Evolutionary conservation across 2,888 invertebrate genomes (phyloP), one percentile per base, ranked within the genome.

Genomic region (Cosmia trapezina): DNA sequence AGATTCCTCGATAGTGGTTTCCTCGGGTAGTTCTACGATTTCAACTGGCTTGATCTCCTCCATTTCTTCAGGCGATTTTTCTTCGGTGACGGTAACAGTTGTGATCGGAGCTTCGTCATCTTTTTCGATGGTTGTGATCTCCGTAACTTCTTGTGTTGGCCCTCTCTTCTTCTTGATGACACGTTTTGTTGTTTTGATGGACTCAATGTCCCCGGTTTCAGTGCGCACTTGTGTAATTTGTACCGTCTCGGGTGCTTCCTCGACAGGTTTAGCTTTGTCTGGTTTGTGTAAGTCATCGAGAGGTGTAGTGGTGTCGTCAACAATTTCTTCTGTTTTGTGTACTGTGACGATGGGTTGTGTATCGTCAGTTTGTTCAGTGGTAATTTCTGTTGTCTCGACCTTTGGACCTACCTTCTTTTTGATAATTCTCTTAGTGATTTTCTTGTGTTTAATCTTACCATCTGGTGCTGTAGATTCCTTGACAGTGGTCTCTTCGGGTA

Each of bases 161-260:
- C 59, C 59, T 2, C 0, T n/a, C 4, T 59, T 41, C 7, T 41
- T 59, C 14, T 59, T 59, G 12, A 59, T 59, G 0, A 59, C 1
- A 0, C 37, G 59, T 37, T 59, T 59, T 0, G 37, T 59, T 0
- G 59, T 59, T 4, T 59, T 59, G 4, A 59, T 0, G 1, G 59
- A 0, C 2, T n/a, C 6, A 0, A 59, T 0, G 0, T 59, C 37
- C 0, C 59, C 59, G 0, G 59, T 8, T n/a, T 59, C 59, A 0
- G n/a, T n/a, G 37, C 59, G 37, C 2, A 59, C n/a, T 59, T 59
- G 37, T 37, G 59, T 59, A 0, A 59, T 0, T n/a, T 59, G n/a
- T 37, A 59, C 59, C 4, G 59, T 59, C n/a, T 59, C 59, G 0
- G 37, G n/a, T 59, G 4, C 2, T 11, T 59, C 59, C n/a, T 59